A percentile compares a stretch with the other conserved stretches of the same genome.
Evolutionary conservation across 2,113 vertebrate genomes (phyloP).

Genomic region (Himantopus leucocephalus): DNA sequence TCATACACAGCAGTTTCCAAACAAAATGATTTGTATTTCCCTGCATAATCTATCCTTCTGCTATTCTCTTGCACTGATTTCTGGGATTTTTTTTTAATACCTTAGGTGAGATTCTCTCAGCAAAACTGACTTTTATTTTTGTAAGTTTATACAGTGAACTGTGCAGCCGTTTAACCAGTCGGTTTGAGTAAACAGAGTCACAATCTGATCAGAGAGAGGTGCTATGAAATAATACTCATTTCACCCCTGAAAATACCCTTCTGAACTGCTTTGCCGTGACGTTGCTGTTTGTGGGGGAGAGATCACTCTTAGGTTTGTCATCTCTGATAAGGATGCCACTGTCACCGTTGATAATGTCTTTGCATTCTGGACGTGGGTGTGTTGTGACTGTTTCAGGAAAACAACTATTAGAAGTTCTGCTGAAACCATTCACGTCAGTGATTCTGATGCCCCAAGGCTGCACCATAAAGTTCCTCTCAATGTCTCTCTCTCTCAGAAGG

Average conservation of each 20-base stretch:
- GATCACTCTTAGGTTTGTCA: not conserved
- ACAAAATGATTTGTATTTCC: too few species aligned
- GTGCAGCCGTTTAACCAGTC: not conserved
- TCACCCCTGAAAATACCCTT: not conserved
- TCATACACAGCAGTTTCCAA: too few species aligned
- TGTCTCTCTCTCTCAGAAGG: not conserved
- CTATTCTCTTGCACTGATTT: too few species aligned
- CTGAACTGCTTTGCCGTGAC: not conserved
- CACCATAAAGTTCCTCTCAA: too few species aligned
- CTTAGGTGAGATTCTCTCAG: too few species aligned
- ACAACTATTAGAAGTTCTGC: not conserved
- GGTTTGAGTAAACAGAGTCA: too few species aligned
- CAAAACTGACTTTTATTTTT: not conserved
- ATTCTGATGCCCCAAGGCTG: not conserved
- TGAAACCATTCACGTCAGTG: not conserved
- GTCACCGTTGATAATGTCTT: fast-evolving
- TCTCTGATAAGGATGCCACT: not conserved
- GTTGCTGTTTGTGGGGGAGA: not conserved
- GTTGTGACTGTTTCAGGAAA: not conserved
- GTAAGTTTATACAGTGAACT: not conserved
- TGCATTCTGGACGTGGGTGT: fast-evolving
- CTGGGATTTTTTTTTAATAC: too few species aligned
- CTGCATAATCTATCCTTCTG: too few species aligned
- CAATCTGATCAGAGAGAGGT: not conserved
- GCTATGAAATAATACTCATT: not conserved